Conservation (phyloP, 1,140 invertebrate genomes). For the Probaryconus sp. region DNA sequence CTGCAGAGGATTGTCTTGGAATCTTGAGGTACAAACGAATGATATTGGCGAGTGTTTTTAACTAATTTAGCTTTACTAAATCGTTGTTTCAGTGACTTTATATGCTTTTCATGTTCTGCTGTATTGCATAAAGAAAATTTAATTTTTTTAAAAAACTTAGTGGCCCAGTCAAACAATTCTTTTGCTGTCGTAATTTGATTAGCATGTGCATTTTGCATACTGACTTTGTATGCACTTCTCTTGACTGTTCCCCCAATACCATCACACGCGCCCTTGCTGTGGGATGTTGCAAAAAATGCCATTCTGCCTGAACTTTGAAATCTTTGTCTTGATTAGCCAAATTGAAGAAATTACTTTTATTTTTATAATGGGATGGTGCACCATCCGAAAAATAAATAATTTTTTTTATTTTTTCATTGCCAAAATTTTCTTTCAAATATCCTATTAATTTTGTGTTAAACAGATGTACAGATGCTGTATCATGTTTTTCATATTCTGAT, state of each 20-base stretch:
- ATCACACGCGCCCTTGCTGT: constrained; percentile 60
- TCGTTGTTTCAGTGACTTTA: too few species aligned
- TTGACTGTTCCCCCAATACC: constrained; percentile 54
- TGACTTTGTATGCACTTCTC: constrained; percentile 33
- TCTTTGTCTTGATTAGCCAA: constrained; percentile 37
- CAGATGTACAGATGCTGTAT: constrained; percentile 36
- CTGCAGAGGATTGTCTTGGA: too few species aligned
- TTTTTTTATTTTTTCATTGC: neutral
- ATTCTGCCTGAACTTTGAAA: constrained; percentile 46
- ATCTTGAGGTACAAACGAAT: too few species aligned
- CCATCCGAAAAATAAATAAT: constrained; percentile 15
- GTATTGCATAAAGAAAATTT: constrained; percentile 17
- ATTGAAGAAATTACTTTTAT: constrained; percentile 57
- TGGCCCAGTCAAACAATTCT: constrained; percentile 14
- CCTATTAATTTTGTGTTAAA: constrained; percentile 16
- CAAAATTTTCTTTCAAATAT: constrained; percentile 11
- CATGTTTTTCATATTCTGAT: constrained; percentile 27
- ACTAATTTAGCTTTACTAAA: too few species aligned
- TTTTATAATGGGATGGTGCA: constrained; percentile 40
- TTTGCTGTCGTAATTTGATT: neutral
- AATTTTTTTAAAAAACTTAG: neutral
- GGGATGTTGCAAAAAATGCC: constrained; percentile 66
- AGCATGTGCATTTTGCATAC: neutral
- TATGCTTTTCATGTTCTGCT: too few species aligned
- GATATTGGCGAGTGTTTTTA: too few species aligned